Percentiles rank a stretch among this genome's conserved stretches.
Conservation (phyloP, 2,113 vertebrate genomes). For the Tychaedon coryphoeus region DNA sequence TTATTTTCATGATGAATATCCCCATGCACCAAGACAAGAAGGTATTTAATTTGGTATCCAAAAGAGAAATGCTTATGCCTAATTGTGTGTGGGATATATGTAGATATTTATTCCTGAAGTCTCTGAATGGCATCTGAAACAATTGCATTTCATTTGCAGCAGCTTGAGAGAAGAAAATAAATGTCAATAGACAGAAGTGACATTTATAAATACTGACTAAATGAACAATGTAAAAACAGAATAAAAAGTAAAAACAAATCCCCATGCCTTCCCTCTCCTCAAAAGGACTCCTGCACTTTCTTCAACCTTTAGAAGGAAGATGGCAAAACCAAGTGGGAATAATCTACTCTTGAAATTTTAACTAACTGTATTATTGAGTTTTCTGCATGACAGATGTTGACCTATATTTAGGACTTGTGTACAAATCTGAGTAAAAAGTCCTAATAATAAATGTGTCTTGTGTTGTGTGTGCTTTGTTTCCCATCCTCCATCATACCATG, state of each 20-base stretch:
- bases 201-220: constrained; percentile 46
- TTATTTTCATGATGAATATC: constrained; percentile 19
- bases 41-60: constrained; percentile 22
- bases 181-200: constrained; percentile 20
- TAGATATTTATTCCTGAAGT: neutral
- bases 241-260: neutral
- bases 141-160: constrained; percentile 35
- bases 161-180: constrained; percentile 40
- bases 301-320: constrained; percentile 12
- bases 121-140: constrained; percentile 29
- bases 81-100: neutral
- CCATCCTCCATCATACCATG: too few species aligned
- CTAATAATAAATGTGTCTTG: neutral
- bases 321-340: neutral
- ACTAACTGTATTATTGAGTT: neutral
- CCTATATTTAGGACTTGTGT: neutral
- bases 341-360: neutral
- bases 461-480: neutral
- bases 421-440: neutral
- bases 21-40: neutral
- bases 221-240: neutral
- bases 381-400: neutral
- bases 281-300: neutral
- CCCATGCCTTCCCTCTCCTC: neutral
- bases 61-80: neutral